phyloP scores from a whole-genome alignment of 2,888 invertebrate genomes.

The Stenotaenia linearis region DNA sequence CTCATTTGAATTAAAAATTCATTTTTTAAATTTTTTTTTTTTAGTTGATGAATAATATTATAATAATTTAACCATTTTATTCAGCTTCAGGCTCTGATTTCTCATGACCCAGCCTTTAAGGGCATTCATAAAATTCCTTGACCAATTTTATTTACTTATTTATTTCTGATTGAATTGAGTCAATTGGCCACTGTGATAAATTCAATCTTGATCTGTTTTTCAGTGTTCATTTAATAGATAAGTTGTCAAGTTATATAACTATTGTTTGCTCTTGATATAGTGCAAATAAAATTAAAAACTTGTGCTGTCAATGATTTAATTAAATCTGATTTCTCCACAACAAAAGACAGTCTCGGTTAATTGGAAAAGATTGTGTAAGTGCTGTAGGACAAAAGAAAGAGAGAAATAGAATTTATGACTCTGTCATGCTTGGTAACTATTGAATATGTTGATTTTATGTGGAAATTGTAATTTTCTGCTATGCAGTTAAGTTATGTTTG shows the following conservation, averaged over 20 bases:
- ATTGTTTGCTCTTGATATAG: not conserved
- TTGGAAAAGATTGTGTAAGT: not conserved
- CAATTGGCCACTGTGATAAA: too few species aligned
- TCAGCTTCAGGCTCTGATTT: not conserved
- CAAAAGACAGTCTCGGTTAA: not conserved
- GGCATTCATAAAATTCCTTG: not conserved
- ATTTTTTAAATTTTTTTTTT: not conserved
- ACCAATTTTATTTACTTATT: not conserved
- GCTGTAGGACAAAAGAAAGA: not conserved
- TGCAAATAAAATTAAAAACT: not conserved
- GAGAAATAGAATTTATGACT: not conserved
- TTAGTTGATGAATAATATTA: not conserved
- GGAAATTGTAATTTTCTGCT: not conserved
- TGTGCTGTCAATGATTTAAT: not conserved
- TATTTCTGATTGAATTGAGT: not conserved
- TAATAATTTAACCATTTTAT: not conserved
- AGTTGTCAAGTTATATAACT: not conserved
- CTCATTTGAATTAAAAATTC: not conserved
- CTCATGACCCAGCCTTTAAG: not conserved
- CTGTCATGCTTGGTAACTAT: not conserved
- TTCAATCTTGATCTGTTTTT: not conserved
- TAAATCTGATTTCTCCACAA: not conserved
- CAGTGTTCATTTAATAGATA: not conserved
- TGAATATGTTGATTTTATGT: not conserved
- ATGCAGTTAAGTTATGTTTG: not conserved